Base-by-base conservation (phyloP, 2,113 vertebrate species). In the Paedocypris sp. region DNA sequence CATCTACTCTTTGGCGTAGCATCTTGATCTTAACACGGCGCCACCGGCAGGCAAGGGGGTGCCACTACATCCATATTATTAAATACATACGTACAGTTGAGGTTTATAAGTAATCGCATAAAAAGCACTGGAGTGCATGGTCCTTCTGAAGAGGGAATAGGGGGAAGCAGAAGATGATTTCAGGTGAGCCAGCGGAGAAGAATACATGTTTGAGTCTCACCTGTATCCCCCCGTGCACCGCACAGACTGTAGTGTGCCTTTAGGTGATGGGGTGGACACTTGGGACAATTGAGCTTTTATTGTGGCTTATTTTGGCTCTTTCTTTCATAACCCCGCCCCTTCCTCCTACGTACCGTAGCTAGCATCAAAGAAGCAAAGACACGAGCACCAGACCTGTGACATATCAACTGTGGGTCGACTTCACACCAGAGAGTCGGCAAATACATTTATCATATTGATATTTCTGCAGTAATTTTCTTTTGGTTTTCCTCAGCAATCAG, bases 1-100 rank as follows among this genome's bases (percentile, higher is more conserved):
- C 59, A 94, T 95, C 80, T 97, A 99, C 64, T 96, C 94, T 0
- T 73, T 99, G 83, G 95, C 94, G 41, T 97, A 89, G 79, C 35
- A 46, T 31, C 12, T 67, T 32, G 29, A 33, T 31, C 10, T 4
- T 7, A 31, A 11, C 23, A 62, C 31, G 32, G 60, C n/a, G 11
- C 39, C 15, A 29, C 45, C 54, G 43, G 45, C 51, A 57, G 62
- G 62, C 60, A 16, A 39, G 52, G 62, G 68, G 64, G 65, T 23
- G 53, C 54, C 67, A 64, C 38, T 64, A 66, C 60, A 72, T 54
- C 62, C 57, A 36, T 72, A 58, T 3, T 71, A 42, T 60, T 52
- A 65, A 29, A 60, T 57, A 20, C 65, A 48, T 58, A 67, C 62
- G 73, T 51, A 62, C 62, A 74, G 45, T 29, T 58, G 68, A 74